Evolutionary conservation across 2,797 vertebrate species (phyloP), one percentile per base, ranked within the genome.

Genomic region (Cheirogaleus major): DNA sequence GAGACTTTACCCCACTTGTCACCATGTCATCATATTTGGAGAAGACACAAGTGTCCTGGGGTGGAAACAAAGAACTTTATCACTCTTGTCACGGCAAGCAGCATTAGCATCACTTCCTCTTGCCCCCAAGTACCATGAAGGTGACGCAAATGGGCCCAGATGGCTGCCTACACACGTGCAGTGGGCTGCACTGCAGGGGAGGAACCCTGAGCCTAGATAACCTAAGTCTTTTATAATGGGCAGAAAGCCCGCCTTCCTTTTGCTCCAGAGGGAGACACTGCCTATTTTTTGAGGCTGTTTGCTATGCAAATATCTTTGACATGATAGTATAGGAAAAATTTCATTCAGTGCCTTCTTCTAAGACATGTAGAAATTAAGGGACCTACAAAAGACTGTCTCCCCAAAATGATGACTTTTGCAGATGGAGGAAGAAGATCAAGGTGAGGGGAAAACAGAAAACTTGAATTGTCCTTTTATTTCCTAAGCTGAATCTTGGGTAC

Each of bases 231-330:
- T 87, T 72, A 88, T 20, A 61, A 57, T 15, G 59, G 88, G 35
- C 57, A 81, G 45, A n/a, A 87, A 87, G 9, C 35, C 59, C 48
- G 12, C 23, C 45, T 61, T n/a, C 30, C 15, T 30, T 96, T 95
- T 93, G 75, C 14, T 92, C 38, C 52, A 63, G 50, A 23, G n/a
- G 14, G 27, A 10, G 38, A 88, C 5, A 30, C 4, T 30, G 1
- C 82, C 38, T 85, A 6, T 67, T 80, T 93, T 75, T 45, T 69
- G 63, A 87, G 50, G n/a, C 7, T 59, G 25, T 90, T 41, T 65
- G 25, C 86, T 69, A 45, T 70, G 79, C 32, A 93, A 85, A 76
- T 72, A 86, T 79, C n/a, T 65, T 92, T 80, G 67, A 93, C 75
- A 83, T 5, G 27, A 78, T 4, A 41, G 13, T 43, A 43, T 2